Base-by-base conservation (phyloP, 2,113 vertebrate species). In the Strix uralensis region DNA sequence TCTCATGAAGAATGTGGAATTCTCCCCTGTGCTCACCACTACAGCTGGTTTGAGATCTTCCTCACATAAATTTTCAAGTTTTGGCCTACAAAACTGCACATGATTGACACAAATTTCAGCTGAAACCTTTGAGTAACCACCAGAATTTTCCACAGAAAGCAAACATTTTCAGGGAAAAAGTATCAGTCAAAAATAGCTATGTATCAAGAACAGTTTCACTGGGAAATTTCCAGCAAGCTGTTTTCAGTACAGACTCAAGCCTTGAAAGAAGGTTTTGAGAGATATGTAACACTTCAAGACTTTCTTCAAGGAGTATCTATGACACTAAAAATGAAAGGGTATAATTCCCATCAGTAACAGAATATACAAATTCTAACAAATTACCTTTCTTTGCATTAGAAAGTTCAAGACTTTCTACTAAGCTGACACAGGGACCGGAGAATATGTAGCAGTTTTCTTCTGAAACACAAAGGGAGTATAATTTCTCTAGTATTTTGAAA, bases 211-310 rank as follows among this genome's bases (percentile, higher is more conserved):
- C 57, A 94, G 92, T 82, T 90, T 94, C 1, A 11, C 81, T 94
- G 91, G 84, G 87, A 97, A 94, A 96, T 95, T 95, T 94, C 95
- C 89, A 95, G 78, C 83, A 94, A 91, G 78, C 78, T 94, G 83
- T 82, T 89, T 85, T 85, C 83, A 95, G 52, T 52, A 81, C 36
- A 92, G 78, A 25, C 49, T 92, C 26, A 52, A 89, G 69, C 57
- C 73, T 63, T 84, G 65, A 81, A 74, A 86, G 86, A 74, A 92
- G 44, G 34, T 65, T 95, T 84, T 36, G 55, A 88, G 79, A 71
- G 80, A 62, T 14, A 52, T 16, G 6, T 67, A 86, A 91, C 21
- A 79, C 25, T 46, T 46, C 14, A 25, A 59, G 57, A 17, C 19
- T 88, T 81, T 74, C 67, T 81, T 46, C 57, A 86, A 55, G 57